Evolutionary conservation across 2,888 invertebrate species (phyloP).

Genomic region (Chaetoderma sp.): DNA sequence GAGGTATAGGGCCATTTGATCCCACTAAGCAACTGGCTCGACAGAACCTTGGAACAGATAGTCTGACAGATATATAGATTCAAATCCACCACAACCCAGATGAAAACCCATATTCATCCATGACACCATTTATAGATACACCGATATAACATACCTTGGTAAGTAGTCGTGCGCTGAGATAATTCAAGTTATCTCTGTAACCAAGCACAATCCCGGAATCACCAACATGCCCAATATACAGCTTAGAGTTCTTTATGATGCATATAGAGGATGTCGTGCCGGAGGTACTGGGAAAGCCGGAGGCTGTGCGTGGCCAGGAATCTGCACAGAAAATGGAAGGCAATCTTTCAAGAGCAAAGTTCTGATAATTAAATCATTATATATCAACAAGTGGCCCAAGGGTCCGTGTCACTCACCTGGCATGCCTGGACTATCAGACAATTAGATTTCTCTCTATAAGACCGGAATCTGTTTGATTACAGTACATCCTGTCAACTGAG

Average conservation of each 20-base stretch:
- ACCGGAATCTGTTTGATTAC: not conserved
- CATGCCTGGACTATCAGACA: not conserved
- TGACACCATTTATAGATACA: no score
- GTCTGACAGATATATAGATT: no score
- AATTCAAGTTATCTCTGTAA: conserved; percentile 72
- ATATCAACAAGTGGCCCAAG: no score
- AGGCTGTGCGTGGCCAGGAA: conserved; percentile 94
- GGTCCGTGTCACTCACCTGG: no score
- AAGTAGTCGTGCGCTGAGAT: conserved; percentile 45
- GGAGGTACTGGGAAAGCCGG: conserved; percentile 94
- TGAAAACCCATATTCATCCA: no score
- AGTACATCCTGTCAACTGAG: not conserved
- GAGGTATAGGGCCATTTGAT: no score
- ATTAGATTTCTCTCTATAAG: not conserved
- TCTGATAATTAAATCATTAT: not conserved
- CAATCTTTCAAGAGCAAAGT: no score
- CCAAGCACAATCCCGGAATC: conserved; percentile 95
- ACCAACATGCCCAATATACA: conserved; percentile 98
- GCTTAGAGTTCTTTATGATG: conserved; percentile 89
- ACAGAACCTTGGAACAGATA: no score
- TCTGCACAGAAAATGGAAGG: conserved; percentile 50
- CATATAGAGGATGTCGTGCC: conserved; percentile 97
- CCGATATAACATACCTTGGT: conserved; percentile 55
- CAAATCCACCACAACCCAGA: no score
- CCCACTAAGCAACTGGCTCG: no score